These are phyloP conservation scores for Piprites chloris DNA, from an alignment of 2,113 vertebrate genomes.

Conservation along the genomic window DNA sequence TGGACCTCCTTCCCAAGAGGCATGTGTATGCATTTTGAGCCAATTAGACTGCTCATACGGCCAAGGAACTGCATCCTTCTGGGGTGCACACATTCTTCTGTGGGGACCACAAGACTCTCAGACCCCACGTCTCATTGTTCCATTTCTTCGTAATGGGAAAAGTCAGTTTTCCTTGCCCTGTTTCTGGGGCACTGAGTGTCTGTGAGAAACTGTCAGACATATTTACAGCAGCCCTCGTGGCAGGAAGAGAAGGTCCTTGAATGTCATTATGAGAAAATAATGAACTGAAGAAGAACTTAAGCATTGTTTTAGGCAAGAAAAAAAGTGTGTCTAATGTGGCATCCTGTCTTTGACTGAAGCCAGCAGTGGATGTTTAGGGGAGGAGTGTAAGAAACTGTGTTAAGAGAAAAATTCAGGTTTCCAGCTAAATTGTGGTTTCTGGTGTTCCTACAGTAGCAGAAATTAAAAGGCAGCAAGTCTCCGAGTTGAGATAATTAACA, in stretches of 20 bases:
- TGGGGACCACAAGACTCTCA: not conserved
- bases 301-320: not conserved
- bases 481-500: not conserved
- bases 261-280: not conserved
- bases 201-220: not conserved
- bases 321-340: not conserved
- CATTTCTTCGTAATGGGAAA: not conserved
- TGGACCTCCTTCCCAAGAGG: not conserved
- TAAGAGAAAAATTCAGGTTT: not conserved
- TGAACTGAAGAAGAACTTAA: not conserved
- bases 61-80: rapidly evolving
- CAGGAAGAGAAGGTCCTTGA: not conserved
- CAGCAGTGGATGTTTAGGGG: not conserved
- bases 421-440: not conserved
- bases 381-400: not conserved
- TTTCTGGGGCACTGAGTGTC: not conserved
- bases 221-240: not conserved
- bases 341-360: not conserved
- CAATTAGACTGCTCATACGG: rapidly evolving
- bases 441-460: not conserved
- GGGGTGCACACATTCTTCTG: rapidly evolving
- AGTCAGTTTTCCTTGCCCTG: not conserved
- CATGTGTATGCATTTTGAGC: not conserved
- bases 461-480: not conserved
- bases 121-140: not conserved